Evolutionary conservation across 1,140 invertebrate species (phyloP).

Genomic region (Lordiphosa stackelbergi): DNA sequence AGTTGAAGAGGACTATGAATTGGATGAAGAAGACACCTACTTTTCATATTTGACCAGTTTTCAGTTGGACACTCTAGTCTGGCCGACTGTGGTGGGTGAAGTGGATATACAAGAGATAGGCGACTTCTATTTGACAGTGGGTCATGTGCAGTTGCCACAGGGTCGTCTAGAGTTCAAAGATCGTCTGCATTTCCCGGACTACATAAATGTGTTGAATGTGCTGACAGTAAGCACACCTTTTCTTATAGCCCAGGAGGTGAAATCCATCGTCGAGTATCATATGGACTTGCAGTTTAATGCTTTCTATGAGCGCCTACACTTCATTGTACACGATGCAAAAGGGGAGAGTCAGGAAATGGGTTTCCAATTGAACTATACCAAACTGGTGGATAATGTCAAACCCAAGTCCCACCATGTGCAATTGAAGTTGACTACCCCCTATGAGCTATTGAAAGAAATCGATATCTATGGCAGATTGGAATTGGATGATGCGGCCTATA

Average conservation of each 20-base stretch:
- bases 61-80: conserved; percentile 82
- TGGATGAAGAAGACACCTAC: conserved; percentile 74
- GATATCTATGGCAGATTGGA: conserved; percentile 78
- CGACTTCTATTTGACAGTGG: conserved; percentile 78
- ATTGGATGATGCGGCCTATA: conserved; percentile 79
- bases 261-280: conserved; percentile 80
- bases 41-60: conserved; percentile 80
- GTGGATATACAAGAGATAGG: conserved; percentile 81
- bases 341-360: conserved; percentile 68
- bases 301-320: conserved; percentile 76
- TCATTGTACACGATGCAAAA: conserved; percentile 79
- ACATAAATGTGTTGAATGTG: conserved; percentile 83
- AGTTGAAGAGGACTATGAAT: conserved; percentile 48
- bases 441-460: conserved; percentile 78
- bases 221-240: conserved; percentile 83
- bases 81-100: conserved; percentile 80
- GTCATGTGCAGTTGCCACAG: conserved; percentile 78
- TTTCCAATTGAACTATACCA: conserved; percentile 78
- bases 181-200: conserved; percentile 78
- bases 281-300: conserved; percentile 79
- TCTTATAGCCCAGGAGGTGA: conserved; percentile 79
- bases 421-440: conserved; percentile 79
- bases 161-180: conserved; percentile 80
- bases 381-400: conserved; percentile 77
- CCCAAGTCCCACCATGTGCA: conserved; percentile 78